Evolutionary conservation across 2,888 invertebrate species (phyloP).

Genomic region (Oscheius sp.): DNA sequence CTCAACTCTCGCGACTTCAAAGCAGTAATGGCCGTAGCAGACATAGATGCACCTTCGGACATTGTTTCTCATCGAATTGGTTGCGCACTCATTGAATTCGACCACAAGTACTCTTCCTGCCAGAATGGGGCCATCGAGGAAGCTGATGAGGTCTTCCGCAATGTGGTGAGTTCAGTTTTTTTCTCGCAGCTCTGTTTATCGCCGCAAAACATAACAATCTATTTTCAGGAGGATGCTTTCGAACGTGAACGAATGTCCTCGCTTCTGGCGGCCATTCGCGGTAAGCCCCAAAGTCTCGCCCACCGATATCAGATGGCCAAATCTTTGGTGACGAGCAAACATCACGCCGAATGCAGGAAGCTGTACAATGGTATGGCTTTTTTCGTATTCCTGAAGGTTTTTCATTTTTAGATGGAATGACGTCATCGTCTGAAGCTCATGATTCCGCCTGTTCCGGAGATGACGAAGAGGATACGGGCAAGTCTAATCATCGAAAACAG

Average conservation of each 20-base stretch:
- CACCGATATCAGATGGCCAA: conserved; percentile 61
- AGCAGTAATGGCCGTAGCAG: conserved; percentile 58
- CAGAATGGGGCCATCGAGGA: conserved; percentile 53
- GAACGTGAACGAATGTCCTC: conserved; percentile 56
- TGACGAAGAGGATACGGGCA: conserved; percentile 42
- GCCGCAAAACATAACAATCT: background rate
- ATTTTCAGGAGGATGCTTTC: conserved; percentile 52
- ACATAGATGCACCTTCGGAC: conserved; percentile 59
- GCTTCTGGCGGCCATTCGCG: conserved; percentile 45
- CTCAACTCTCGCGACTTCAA: conserved; percentile 59
- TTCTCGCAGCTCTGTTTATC: conserved; percentile 15
- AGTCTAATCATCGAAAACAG: conserved; percentile 32
- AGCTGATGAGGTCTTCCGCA: conserved; percentile 45
- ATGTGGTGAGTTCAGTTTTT: conserved; percentile 43
- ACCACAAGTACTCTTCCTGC: conserved; percentile 55
- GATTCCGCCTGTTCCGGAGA: conserved; percentile 48
- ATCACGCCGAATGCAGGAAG: conserved; percentile 52
- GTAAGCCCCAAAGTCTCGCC: conserved; percentile 53
- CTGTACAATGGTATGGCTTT: conserved; percentile 47
- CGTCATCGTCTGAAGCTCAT: conserved; percentile 44
- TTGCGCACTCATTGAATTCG: conserved; percentile 51
- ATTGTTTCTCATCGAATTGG: conserved; percentile 58
- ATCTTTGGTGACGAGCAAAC: conserved; percentile 49
- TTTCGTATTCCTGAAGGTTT: background rate
- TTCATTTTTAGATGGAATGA: conserved; percentile 43